phyloP scores from a whole-genome alignment of 2,888 invertebrate species.

The Epirrhoe tristata region DNA sequence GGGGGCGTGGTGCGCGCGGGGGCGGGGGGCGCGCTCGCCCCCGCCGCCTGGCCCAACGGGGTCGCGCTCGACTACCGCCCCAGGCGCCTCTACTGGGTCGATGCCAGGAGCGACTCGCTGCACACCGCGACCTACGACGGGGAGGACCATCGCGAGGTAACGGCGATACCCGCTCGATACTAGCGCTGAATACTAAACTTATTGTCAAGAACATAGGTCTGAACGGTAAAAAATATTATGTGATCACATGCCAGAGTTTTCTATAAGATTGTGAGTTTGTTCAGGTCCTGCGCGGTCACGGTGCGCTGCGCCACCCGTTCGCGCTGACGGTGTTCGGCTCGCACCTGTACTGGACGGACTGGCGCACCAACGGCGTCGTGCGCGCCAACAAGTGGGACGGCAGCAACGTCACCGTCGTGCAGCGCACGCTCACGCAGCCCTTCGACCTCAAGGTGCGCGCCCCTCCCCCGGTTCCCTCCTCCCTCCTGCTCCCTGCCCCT shows the following conservation, averaged over 20 bases:
- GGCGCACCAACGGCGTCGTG: constrained; percentile 94
- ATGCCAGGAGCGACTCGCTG: constrained; percentile 93
- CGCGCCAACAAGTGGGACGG: constrained; percentile 95
- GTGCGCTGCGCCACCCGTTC: constrained; percentile 94
- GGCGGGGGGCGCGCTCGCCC: constrained; percentile 79
- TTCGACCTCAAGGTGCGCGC: constrained; percentile 92
- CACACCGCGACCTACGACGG: constrained; percentile 94
- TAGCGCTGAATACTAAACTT: too few relatives aligned
- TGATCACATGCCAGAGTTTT: too few relatives aligned
- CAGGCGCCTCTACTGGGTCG: constrained; percentile 92
- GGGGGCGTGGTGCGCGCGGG: constrained; percentile 85
- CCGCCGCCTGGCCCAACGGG: constrained; percentile 94
- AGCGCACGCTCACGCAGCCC: constrained; percentile 94
- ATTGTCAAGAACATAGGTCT: too few relatives aligned
- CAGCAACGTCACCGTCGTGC: constrained; percentile 90
- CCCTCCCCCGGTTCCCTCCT: background rate
- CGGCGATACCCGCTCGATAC: background rate
- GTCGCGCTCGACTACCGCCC: constrained; percentile 91
- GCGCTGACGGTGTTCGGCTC: constrained; percentile 94
- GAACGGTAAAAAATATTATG: too few relatives aligned
- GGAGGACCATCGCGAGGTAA: constrained; percentile 85
- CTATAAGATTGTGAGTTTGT: too few relatives aligned
- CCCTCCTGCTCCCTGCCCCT: background rate
- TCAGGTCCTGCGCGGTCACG: constrained; percentile 90
- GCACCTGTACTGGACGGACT: constrained; percentile 97